phyloP scores from a whole-genome alignment of 2,113 vertebrate species.

The Zosterops pallidus region DNA sequence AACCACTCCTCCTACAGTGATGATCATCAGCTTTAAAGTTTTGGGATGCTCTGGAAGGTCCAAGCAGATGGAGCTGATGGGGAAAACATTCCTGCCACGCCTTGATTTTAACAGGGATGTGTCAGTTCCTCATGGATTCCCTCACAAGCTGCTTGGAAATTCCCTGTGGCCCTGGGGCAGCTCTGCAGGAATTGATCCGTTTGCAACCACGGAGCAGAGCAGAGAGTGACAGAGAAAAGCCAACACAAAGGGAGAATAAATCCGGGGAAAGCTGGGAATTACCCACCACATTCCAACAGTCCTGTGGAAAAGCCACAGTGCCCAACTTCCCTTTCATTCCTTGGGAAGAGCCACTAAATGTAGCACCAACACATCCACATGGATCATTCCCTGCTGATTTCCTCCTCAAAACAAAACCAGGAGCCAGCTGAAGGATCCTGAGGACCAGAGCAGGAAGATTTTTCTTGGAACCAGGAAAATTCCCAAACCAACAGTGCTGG shows the following conservation, averaged over 20 bases:
- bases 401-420: not conserved
- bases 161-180: not conserved
- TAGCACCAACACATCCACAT: not conserved
- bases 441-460: not conserved
- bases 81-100: accelerated
- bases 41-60: not conserved
- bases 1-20: accelerated
- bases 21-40: not conserved
- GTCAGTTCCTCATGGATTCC: not conserved
- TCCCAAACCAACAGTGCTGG: accelerated
- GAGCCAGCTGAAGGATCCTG: not conserved
- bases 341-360: not conserved
- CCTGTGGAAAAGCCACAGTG: not conserved
- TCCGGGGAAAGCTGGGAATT: not conserved
- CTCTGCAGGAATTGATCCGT: not conserved
- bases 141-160: not conserved
- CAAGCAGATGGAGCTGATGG: accelerated
- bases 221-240: not conserved
- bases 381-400: not conserved
- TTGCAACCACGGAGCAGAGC: accelerated
- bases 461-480: not conserved
- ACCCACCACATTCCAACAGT: not conserved
- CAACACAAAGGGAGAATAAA: not conserved
- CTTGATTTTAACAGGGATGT: not conserved
- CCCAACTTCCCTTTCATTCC: not conserved